Evolutionary conservation across 30 jellyfish, hydroid and myxozoan genomes (phyloP).

Genomic region (Turritopsis dohrnii): DNA sequence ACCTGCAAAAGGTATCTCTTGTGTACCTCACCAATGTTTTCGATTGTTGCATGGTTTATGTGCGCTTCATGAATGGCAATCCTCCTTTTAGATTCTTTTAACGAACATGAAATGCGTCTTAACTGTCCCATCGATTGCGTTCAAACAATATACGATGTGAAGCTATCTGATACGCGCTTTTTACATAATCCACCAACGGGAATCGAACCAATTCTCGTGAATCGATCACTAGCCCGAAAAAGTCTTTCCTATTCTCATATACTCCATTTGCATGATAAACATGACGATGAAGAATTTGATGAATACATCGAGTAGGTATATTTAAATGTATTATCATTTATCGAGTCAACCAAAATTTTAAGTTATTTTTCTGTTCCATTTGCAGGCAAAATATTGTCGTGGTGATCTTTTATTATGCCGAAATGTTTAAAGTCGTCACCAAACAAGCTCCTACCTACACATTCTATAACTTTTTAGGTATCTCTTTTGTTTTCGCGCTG

Average conservation of each 20-base stretch:
- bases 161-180: conserved; percentile 16
- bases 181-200: conserved; percentile 24
- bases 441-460: conserved; percentile 11
- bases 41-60: background rate
- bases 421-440: conserved; percentile 9
- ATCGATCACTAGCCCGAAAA: background rate
- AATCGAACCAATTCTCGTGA: background rate
- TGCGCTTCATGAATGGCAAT: background rate
- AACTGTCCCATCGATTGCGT: background rate
- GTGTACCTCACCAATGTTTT: background rate
- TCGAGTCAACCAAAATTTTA: too few relatives aligned
- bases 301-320: conserved; percentile 7
- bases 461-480: conserved; percentile 30
- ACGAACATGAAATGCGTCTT: background rate
- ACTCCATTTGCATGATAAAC: background rate
- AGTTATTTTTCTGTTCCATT: background rate
- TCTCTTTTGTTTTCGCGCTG: too few relatives aligned
- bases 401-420: conserved; percentile 28
- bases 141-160: background rate
- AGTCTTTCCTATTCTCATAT: background rate
- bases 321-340: too few relatives aligned
- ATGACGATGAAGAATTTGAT: background rate
- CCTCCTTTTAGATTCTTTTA: background rate
- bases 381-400: conserved; percentile 27
- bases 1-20: conserved; percentile 52